Conservation (phyloP, 2,113 vertebrate species). For the Onychostoma macrolepis region DNA sequence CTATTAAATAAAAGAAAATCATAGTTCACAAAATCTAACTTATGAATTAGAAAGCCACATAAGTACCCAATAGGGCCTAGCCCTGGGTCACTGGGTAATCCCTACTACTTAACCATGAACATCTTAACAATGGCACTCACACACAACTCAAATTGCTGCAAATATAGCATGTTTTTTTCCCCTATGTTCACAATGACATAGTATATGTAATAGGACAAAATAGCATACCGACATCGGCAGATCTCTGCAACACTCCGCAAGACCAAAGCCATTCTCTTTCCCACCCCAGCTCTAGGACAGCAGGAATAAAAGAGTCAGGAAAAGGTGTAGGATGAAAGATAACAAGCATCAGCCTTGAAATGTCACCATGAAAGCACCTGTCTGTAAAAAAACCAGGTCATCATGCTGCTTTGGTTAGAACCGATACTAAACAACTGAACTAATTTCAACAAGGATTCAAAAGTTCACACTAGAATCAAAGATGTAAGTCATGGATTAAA, state of each 20-base stretch:
- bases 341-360: neutral
- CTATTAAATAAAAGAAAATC: neutral
- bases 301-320: slow-evolving; percentile 52
- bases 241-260: slow-evolving; percentile 96
- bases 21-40: neutral
- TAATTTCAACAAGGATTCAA: neutral
- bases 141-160: neutral
- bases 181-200: neutral
- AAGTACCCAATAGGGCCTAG: neutral
- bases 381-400: slow-evolving; percentile 9
- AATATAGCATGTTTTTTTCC: neutral
- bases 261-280: slow-evolving; percentile 95
- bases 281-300: slow-evolving; percentile 92
- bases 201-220: slow-evolving; percentile 1
- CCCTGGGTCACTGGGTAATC: neutral
- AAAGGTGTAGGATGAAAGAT: slow-evolving; percentile 14
- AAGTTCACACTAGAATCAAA: neutral
- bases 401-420: neutral
- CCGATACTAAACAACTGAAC: neutral
- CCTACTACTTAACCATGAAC: neutral
- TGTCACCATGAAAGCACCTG: neutral
- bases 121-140: neutral
- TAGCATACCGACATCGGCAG: slow-evolving; percentile 86
- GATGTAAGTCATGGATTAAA: neutral
- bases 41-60: neutral